Conservation (phyloP, 1,140 invertebrate species). For the Dufourea novaeangliae region DNA sequence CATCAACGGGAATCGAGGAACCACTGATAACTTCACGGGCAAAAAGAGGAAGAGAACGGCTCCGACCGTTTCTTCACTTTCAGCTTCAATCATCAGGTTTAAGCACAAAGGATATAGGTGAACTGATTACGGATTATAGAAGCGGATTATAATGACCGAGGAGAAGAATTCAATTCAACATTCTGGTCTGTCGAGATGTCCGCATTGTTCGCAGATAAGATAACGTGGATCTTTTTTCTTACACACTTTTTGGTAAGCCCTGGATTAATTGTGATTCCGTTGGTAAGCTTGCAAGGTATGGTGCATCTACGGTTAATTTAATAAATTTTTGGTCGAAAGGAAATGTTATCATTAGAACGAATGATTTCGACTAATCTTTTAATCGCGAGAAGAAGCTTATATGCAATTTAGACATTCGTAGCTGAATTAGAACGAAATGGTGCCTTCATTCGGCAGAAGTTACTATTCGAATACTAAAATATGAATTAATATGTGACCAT, state of each 20-base stretch:
- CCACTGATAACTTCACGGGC: conserved; percentile 1
- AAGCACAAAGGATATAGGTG: not conserved
- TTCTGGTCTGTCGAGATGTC: not conserved
- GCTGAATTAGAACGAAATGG: too few species aligned
- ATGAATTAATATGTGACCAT: too few species aligned
- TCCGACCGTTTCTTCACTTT: not conserved
- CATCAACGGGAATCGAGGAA: conserved; percentile 4
- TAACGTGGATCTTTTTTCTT: not conserved
- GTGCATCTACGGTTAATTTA: too few species aligned
- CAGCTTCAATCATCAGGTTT: not conserved
- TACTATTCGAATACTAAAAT: too few species aligned
- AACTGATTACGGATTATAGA: not conserved
- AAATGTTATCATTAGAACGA: too few species aligned
- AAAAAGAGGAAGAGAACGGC: not conserved
- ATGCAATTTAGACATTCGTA: too few species aligned
- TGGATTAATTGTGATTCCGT: not conserved
- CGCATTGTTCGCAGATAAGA: not conserved
- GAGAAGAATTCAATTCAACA: not conserved
- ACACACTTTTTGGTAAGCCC: not conserved
- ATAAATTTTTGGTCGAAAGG: too few species aligned
- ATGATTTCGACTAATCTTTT: too few species aligned
- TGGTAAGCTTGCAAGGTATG: not conserved
- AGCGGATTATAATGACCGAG: not conserved
- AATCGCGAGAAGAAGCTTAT: too few species aligned
- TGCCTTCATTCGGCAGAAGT: too few species aligned